Conservation (phyloP, 2,113 vertebrate species). For the Ctenomys sociabilis region DNA sequence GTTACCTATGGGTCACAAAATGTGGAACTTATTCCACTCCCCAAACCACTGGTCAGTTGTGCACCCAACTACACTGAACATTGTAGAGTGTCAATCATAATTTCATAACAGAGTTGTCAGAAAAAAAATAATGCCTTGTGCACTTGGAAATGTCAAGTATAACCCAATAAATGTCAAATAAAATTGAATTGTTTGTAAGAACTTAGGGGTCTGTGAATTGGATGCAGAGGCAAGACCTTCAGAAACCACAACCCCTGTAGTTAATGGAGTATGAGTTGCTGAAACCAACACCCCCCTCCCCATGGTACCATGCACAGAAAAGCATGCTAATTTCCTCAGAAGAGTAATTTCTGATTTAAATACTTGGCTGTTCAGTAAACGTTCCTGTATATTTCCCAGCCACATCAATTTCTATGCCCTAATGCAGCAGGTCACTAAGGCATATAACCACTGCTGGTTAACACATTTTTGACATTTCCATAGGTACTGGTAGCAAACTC, state of each 20-base stretch:
- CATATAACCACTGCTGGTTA: background rate
- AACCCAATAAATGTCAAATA: slow-evolving; percentile 77
- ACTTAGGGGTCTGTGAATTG: background rate
- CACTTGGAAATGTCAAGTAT: slow-evolving; percentile 76
- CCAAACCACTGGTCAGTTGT: slow-evolving; percentile 48
- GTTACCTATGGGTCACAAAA: slow-evolving; percentile 12
- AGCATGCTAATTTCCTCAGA: background rate
- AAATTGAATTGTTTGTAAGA: slow-evolving; percentile 70
- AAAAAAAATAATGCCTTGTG: slow-evolving; percentile 41
- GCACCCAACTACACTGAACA: slow-evolving; percentile 2
- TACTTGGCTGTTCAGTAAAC: background rate
- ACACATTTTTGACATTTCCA: background rate
- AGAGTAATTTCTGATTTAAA: slow-evolving; percentile 4
- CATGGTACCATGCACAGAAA: background rate
- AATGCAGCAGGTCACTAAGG: background rate
- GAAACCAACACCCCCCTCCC: slow-evolving; percentile 4
- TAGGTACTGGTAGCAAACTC: background rate
- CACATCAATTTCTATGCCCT: background rate
- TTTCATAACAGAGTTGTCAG: slow-evolving; percentile 72
- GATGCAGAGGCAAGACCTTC: background rate
- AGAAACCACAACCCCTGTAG: slow-evolving; percentile 11
- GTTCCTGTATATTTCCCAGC: background rate
- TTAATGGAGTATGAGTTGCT: slow-evolving; percentile 3
- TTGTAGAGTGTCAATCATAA: slow-evolving; percentile 61
- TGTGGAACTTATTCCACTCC: slow-evolving; percentile 10